phyloP scores from a whole-genome alignment of 2,797 vertebrate genomes.

The Decapterus maruadsi region DNA sequence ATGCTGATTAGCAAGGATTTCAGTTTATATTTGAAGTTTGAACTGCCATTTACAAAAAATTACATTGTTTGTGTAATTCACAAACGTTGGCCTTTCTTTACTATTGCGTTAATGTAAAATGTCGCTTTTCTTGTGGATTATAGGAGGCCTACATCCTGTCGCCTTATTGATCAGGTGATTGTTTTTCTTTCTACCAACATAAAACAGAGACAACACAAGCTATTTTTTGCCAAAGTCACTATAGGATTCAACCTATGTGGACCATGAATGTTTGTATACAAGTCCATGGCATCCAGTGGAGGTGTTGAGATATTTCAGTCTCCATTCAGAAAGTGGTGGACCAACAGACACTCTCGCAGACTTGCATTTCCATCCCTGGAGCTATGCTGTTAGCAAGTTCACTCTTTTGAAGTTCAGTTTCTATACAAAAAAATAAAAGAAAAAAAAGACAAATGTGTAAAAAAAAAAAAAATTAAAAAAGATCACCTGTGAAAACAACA shows the following conservation, averaged over 20 bases:
- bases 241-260: no score
- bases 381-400: neutral
- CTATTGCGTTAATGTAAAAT: no score
- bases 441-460: no score
- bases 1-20: neutral
- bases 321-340: neutral
- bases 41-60: neutral
- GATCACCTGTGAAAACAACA: neutral
- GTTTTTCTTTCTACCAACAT: no score
- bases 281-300: neutral
- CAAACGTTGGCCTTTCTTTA: no score
- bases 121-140: no score
- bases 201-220: no score
- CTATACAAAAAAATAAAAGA: neutral
- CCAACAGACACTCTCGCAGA: neutral
- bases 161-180: no score
- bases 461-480: no score
- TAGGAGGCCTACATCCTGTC: no score
- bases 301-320: neutral
- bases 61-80: no score
- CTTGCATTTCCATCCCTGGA: neutral
- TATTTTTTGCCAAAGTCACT: no score
- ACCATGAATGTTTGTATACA: neutral
- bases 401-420: neutral
- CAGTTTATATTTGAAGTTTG: neutral